These are phyloP conservation scores for Epirrhoe alternata DNA, from an alignment of 2,888 invertebrate species.

Conservation along the genomic window DNA sequence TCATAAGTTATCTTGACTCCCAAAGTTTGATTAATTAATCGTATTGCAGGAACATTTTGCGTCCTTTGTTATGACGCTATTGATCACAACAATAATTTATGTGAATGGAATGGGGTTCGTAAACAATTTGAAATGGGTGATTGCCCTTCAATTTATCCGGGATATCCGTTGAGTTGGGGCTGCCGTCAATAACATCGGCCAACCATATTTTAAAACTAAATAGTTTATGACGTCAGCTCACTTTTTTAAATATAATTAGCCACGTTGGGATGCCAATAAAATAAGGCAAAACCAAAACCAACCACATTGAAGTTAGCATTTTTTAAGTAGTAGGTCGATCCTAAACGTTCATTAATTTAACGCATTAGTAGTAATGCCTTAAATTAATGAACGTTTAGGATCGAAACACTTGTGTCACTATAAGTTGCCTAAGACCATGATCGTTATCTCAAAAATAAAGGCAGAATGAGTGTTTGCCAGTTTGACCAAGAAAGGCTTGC, in stretches of 20 bases:
- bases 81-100: conserved; percentile 22
- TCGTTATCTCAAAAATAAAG: neutral
- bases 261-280: no score
- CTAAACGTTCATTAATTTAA: no score
- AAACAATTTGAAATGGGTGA: conserved; percentile 17
- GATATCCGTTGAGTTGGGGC: conserved; percentile 9
- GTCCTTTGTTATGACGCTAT: conserved; percentile 15
- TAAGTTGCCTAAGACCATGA: no score
- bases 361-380: no score
- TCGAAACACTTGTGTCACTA: no score
- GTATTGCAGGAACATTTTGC: conserved; percentile 13
- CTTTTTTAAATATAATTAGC: no score
- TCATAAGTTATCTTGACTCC: conserved; percentile 1
- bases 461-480: neutral
- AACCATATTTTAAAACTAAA: neutral
- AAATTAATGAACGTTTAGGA: no score
- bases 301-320: no score
- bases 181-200: neutral
- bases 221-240: no score
- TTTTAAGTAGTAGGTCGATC: no score
- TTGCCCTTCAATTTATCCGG: conserved; percentile 12
- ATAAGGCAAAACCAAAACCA: no score
- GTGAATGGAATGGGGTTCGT: conserved; percentile 16
- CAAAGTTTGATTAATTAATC: conserved; percentile 17
- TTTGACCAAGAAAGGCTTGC: neutral